phyloP scores from a whole-genome alignment of 2,113 vertebrate genomes.

The Cygnus atratus region DNA sequence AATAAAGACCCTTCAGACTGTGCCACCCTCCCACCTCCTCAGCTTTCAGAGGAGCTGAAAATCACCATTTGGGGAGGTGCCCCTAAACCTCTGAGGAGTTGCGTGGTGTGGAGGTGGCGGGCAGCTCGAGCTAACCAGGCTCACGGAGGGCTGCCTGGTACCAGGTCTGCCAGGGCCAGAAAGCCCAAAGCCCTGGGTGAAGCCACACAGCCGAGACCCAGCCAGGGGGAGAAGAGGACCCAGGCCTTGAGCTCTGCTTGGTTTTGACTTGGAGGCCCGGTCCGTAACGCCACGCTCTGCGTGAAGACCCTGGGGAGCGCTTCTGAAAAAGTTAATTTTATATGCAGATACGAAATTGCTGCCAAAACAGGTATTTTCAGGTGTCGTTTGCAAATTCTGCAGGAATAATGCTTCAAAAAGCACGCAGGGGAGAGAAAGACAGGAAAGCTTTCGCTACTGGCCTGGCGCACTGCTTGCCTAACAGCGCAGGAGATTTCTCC shows the following conservation, averaged over 20 bases:
- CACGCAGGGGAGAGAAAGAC: background rate
- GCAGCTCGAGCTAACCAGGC: background rate
- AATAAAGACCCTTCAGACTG: background rate
- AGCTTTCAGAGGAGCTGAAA: background rate
- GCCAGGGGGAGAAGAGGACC: background rate
- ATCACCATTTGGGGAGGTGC: background rate
- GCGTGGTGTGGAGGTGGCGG: fast-evolving
- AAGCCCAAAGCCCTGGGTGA: background rate
- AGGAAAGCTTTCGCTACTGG: fast-evolving
- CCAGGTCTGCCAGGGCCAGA: background rate
- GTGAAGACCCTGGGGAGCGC: background rate
- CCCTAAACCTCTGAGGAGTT: background rate
- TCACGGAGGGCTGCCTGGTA: fast-evolving
- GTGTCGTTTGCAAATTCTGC: background rate
- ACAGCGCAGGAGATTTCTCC: background rate
- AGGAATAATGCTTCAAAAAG: background rate
- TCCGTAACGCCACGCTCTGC: background rate
- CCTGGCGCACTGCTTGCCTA: background rate
- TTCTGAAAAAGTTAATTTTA: background rate
- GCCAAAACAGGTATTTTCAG: background rate
- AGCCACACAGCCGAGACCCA: background rate
- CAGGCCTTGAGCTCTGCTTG: fast-evolving
- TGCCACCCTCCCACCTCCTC: background rate
- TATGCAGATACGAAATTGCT: background rate
- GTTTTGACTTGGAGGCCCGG: background rate